phyloP scores from a whole-genome alignment of 2,113 vertebrate species.

The Odobenus rosmarus region DNA sequence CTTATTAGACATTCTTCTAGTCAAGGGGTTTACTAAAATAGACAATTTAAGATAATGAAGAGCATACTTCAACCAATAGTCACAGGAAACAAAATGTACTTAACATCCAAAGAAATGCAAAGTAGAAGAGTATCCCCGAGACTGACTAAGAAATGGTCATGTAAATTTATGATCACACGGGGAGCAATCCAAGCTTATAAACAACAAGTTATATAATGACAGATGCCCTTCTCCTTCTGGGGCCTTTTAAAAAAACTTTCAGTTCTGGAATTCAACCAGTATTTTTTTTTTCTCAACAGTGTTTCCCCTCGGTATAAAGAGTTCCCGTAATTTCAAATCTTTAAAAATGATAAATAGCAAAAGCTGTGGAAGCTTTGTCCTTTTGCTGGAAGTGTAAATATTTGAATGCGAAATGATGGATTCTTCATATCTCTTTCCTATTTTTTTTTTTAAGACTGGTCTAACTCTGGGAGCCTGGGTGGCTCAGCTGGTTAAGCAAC shows the following conservation, averaged over 20 bases:
- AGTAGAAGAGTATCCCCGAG: conserved; percentile 10
- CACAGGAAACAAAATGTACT: conserved; percentile 41
- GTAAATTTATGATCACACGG: background rate
- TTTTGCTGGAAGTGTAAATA: conserved; percentile 41
- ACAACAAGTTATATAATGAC: conserved; percentile 33
- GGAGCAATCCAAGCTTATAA: conserved; percentile 42
- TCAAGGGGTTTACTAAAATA: conserved; percentile 32
- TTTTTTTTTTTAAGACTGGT: conserved; percentile 61
- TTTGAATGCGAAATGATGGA: conserved; percentile 6
- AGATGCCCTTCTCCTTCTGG: background rate
- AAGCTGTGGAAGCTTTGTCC: conserved; percentile 18
- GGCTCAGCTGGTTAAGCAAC: no score
- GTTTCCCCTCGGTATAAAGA: background rate
- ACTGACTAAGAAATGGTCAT: conserved; percentile 61
- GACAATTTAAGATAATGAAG: conserved; percentile 43
- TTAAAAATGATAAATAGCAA: conserved; percentile 39
- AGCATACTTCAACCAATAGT: conserved; percentile 56
- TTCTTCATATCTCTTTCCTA: background rate
- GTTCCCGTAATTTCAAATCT: background rate
- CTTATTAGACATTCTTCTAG: conserved; percentile 43
- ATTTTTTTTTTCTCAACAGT: background rate
- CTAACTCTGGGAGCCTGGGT: background rate
- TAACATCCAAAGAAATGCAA: conserved; percentile 33
- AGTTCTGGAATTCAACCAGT: background rate
- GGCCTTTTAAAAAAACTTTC: background rate